Base-by-base conservation (phyloP, 2,888 invertebrate species). In the Drosophila paramelanica region DNA sequence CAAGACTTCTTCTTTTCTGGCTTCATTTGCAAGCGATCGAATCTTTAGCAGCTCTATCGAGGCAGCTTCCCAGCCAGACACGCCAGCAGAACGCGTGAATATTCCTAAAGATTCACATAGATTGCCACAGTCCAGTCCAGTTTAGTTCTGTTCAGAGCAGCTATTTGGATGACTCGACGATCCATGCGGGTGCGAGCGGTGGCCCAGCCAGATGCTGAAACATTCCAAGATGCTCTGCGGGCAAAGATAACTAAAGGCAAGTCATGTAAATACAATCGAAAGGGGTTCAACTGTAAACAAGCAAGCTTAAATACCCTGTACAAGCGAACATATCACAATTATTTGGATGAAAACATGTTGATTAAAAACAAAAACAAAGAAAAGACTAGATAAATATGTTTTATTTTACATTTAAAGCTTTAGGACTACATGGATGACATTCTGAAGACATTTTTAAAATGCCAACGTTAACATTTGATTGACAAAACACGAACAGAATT, bases 21-120 rank as follows among this genome's bases (percentile, higher is more conserved):
- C 65, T 71, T 52, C 70, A 70, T 69, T 71, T 71, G 71, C 71
- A 65, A 71, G 27, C 65, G 71, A 71, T 71, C 71, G 58, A 70
- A 71, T 65, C 65, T 70, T 56, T 46, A 41, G 68, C 68, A 55
- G 53, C 60, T 68, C 60, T 45, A 68, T 68, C 52, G 68, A 23
- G 46, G 23, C 36, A 64, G 42, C 62, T 43, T 51, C 39, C 43
- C 55, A 17, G 33, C 20, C 49, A 56, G 65, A 45, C 55, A 14
- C 36, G 49, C 65, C 66, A 55, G 66, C 51, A 67, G 41, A 67
- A 66, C 36, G 67, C 67, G 58, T 67, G 67, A 67, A 67, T 67
- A 33, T 49, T 58, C 59, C 38, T 25, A 23, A 46, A 67, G 67
- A 67, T 67, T 51, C 42, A 59, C 52, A 59, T 42, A 67, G 67